These are phyloP conservation scores for Melinaea menophilus DNA, from an alignment of 2,888 invertebrate genomes.

Conservation along the genomic window DNA sequence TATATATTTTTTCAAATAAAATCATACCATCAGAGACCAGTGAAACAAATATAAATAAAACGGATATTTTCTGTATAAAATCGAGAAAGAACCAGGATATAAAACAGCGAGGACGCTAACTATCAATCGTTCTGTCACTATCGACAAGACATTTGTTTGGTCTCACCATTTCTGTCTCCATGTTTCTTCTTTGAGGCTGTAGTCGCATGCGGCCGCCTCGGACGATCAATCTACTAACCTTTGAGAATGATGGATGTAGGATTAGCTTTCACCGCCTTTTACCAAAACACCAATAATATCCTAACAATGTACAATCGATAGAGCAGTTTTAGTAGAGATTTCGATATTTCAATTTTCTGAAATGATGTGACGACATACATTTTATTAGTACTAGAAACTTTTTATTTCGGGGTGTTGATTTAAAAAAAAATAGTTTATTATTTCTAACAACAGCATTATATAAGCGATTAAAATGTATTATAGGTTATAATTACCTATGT, in stretches of 20 bases:
- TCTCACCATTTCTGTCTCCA: conserved; percentile 73
- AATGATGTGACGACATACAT: too few species aligned
- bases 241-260: conserved; percentile 68
- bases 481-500: background rate
- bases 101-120: conserved; percentile 39
- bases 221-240: conserved; percentile 68
- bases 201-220: conserved; percentile 49
- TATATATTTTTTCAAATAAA: too few species aligned
- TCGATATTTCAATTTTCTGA: too few species aligned
- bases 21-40: background rate
- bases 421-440: too few species aligned
- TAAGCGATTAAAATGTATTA: too few species aligned
- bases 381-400: too few species aligned
- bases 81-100: background rate
- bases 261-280: conserved; percentile 37
- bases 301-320: background rate
- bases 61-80: background rate
- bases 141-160: conserved; percentile 75
- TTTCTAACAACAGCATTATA: too few species aligned
- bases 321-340: too few species aligned
- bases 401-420: too few species aligned
- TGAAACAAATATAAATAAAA: background rate
- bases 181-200: conserved; percentile 51
- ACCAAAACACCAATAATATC: background rate
- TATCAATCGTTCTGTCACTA: conserved; percentile 75